These are phyloP conservation scores for Papilio glaucus DNA, from an alignment of 1,140 invertebrate species.

Conservation along the genomic window DNA sequence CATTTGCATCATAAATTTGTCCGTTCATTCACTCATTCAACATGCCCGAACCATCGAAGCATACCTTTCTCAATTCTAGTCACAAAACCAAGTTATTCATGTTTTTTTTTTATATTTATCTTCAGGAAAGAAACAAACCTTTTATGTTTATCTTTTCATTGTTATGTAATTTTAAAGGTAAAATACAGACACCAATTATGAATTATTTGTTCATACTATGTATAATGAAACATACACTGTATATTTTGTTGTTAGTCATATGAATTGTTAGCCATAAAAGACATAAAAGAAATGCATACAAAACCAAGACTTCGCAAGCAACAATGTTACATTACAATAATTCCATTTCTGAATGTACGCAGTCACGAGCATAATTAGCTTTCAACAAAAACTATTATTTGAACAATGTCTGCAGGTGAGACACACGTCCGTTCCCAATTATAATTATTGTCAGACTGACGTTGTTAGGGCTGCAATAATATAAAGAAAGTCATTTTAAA, in stretches of 20 bases:
- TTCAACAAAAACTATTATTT: conserved; percentile 45
- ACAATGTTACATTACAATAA: conserved; percentile 28
- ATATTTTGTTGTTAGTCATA: neutral
- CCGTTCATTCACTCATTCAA: too few relatives aligned
- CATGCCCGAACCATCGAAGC: too few relatives aligned
- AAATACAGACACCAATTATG: too few relatives aligned
- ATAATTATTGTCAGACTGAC: conserved; percentile 57
- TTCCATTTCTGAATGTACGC: conserved; percentile 35
- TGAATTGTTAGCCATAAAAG: conserved; percentile 1
- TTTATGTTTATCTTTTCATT: too few relatives aligned
- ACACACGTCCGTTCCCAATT: conserved; percentile 50
- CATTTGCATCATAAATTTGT: too few relatives aligned
- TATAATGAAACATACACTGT: neutral
- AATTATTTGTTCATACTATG: too few relatives aligned
- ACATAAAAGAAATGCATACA: neutral
- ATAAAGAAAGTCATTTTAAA: neutral
- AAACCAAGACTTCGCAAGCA: conserved; percentile 3
- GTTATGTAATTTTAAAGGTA: too few relatives aligned
- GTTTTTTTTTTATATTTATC: too few relatives aligned
- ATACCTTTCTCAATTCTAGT: too few relatives aligned
- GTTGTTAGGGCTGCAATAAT: conserved; percentile 34
- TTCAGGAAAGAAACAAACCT: too few relatives aligned
- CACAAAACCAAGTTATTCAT: too few relatives aligned
- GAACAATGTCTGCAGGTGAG: conserved; percentile 56
- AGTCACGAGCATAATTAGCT: conserved; percentile 37